Conservation (phyloP, 2,113 vertebrate species). For the Thamnophis sirtalis region DNA sequence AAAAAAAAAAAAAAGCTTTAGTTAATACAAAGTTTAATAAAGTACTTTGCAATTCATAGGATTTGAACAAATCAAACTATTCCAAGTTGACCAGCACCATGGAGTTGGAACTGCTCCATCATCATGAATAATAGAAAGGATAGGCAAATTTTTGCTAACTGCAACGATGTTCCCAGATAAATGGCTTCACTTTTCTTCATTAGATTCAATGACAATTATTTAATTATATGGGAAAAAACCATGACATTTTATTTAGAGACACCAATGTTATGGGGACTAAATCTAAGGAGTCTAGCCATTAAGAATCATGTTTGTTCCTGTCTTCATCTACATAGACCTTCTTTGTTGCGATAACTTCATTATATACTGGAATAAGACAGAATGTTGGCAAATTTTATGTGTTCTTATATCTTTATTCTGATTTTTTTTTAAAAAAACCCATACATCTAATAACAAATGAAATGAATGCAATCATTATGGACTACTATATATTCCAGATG, state of each 20-base stretch:
- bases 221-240: background rate
- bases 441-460: background rate
- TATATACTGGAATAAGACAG: background rate
- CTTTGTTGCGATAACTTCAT: background rate
- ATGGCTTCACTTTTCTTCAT: background rate
- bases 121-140: background rate
- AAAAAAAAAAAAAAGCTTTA: no score
- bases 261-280: background rate
- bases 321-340: background rate
- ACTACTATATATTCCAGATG: background rate
- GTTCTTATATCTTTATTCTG: background rate
- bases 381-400: background rate
- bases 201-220: background rate
- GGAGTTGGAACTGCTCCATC: background rate
- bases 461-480: background rate
- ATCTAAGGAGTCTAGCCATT: background rate
- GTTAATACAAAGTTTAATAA: background rate
- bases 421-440: background rate
- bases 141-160: background rate
- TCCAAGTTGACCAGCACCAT: background rate
- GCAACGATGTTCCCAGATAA: background rate
- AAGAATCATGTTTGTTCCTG: background rate
- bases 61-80: background rate
- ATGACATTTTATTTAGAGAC: background rate
- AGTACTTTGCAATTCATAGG: background rate